Base-by-base conservation (phyloP, 1,140 invertebrate genomes). In the Helicoverpa zea region DNA sequence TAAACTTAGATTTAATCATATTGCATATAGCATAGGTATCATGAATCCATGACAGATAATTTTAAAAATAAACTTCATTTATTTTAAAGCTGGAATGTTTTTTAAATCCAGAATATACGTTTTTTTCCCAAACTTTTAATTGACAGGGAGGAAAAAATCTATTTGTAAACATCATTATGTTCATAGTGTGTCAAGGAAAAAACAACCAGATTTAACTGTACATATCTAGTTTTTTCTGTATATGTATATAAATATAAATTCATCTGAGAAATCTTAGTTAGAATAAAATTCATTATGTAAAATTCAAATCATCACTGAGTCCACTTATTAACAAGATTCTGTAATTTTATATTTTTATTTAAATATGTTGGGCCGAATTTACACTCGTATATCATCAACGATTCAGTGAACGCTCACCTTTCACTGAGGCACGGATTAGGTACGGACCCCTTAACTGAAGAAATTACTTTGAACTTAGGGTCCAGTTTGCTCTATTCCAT, bases 361-460 rank as follows among this genome's bases (percentile, higher is more conserved):
- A 5, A 12, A 30, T 11, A 54, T 52, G 78, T 70, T 68, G 0
- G 11, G 0, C n/a, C 23, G 47, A 16, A 70, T 64, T 11, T 70
- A 18, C 5, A 9, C 3, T 81, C 83, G 87, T 89, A 63, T 89
- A 81, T 87, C 70, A 66, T 14, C 47, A 68, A 58, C 80, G 58
- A 76, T 81, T 78, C 79, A 79, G 83, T 79, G 83, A 85, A 76
- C 81, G 84, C 77, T 88, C 86, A 86, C 85, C 86, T 89, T 89
- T 87, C 87, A 77, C 74, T 77, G 78, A 54, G 47, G 52, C 81
- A 63, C 87, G 52, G 81, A 89, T 89, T 89, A 88, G 88, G 86
- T 87, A 89, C 87, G 88, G 87, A 23, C 79, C 74, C 74, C 59
- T 81, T 72, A 58, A 68, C 81, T 63, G 59, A 72, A 82, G 86